Evolutionary conservation across 2,888 invertebrate species (phyloP), one percentile per base, ranked within the genome.

Genomic region (Idaea biselata): DNA sequence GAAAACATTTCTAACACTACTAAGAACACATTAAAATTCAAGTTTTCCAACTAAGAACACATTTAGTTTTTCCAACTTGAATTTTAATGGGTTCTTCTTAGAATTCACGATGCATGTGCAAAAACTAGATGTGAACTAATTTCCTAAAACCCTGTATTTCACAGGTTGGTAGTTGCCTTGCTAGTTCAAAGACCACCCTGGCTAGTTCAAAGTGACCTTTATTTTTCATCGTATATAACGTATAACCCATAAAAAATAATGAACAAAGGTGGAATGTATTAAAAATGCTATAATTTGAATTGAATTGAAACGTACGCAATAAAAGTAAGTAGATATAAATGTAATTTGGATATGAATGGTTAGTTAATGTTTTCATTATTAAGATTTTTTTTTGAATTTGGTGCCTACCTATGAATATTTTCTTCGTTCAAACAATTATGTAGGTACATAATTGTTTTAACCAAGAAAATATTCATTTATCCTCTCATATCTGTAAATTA

Each of bases 301-400:
- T 44, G 44, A 44, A 44, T 44, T 44, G 44, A 44, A 44, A 44
- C 44, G 11, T 44, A 14, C 14, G 44, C 11, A 7, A 44, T 44
- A 44, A 44, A 44, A 44, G 44, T 44, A 44, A 44, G 44, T 44
- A 44, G 44, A 57, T 58, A 57, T 60, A 6, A 25, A 16, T 61
- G 57, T 59, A 18, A 33, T 55, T 60, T 18, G 17, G n/a, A 58
- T 55, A 18, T 33, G 11, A 60, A 44, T 3, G 58, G 33, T 18
- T 58, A 4, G 55, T 18, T 4, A 8, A 16, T 44, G 11, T 44
- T 14, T 44, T 44, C 44, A 44, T 8, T 44, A 44, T 14, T 44
- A 11, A 8, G 11, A 33, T 8, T 44, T 44, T 44, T 3, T 8
- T 44, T 44, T 8, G 0, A 44, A 44, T 44, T 44, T 44, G 14